Conservation (phyloP, 2,888 invertebrate genomes). For the Spialia ferax region DNA sequence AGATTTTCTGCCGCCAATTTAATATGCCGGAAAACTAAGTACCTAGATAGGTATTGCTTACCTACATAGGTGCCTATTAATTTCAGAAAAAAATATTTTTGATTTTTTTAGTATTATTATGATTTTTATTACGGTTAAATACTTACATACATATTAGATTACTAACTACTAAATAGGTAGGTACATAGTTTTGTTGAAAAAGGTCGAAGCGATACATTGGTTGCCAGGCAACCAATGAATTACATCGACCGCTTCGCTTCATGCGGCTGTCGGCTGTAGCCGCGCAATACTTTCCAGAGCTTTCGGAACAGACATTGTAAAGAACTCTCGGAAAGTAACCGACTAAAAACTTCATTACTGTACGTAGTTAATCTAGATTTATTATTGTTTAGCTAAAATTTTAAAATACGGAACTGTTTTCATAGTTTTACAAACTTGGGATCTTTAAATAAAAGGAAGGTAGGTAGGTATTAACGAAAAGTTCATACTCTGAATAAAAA, state of each 20-base stretch:
- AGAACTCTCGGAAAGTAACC: background rate
- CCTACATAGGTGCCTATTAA: no score
- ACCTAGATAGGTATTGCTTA: no score
- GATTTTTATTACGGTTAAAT: no score
- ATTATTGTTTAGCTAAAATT: no score
- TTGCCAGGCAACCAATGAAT: constrained; percentile 65
- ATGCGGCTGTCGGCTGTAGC: constrained; percentile 41
- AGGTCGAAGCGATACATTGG: constrained; percentile 43
- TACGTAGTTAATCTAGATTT: background rate
- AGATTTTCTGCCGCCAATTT: no score
- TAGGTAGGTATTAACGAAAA: background rate
- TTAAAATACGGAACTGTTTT: no score
- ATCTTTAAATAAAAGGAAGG: no score
- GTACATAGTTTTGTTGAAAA: background rate
- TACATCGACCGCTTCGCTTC: constrained; percentile 54
- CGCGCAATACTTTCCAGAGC: constrained; percentile 56
- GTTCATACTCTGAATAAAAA: background rate
- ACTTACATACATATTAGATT: no score
- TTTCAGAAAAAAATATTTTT: no score
- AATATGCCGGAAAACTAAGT: no score
- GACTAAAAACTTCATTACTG: background rate
- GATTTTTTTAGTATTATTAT: no score
- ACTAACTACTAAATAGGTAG: no score
- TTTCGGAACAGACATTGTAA: constrained; percentile 56
- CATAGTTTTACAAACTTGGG: background rate